These are phyloP conservation scores for Thyatira batis DNA, from an alignment of 2,888 invertebrate species.

Conservation along the genomic window DNA sequence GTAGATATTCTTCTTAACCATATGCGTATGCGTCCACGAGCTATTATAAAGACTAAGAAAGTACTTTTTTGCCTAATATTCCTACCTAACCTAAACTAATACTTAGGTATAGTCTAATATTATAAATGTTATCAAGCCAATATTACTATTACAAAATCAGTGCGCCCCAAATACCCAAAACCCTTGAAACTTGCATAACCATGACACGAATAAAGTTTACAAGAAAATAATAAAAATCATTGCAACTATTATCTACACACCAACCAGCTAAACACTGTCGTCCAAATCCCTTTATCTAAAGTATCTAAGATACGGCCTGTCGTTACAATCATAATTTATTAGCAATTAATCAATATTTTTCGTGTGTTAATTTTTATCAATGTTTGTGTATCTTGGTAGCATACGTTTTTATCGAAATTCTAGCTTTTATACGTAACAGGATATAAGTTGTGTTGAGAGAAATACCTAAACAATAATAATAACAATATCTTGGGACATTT, in stretches of 20 bases:
- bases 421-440: neutral
- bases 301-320: constrained; percentile 37
- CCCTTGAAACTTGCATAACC: neutral
- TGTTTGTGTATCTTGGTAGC: constrained; percentile 19
- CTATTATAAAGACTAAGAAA: too few relatives aligned
- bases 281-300: constrained; percentile 35
- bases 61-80: too few relatives aligned
- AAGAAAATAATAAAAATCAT: constrained; percentile 33
- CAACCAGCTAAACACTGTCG: constrained; percentile 10
- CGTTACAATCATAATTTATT: constrained; percentile 50
- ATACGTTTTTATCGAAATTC: neutral
- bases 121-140: too few relatives aligned
- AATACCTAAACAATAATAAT: neutral
- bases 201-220: neutral
- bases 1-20: too few relatives aligned
- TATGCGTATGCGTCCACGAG: too few relatives aligned
- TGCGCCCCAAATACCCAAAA: neutral
- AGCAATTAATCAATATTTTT: constrained; percentile 47
- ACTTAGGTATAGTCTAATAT: too few relatives aligned
- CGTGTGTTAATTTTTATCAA: constrained; percentile 17
- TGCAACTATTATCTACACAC: constrained; percentile 33
- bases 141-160: neutral
- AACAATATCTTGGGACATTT: neutral
- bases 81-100: too few relatives aligned
- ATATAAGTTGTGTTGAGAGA: too few relatives aligned